Evolutionary conservation across 2,797 vertebrate species (phyloP).

Genomic region (Hyperoplus immaculatus): DNA sequence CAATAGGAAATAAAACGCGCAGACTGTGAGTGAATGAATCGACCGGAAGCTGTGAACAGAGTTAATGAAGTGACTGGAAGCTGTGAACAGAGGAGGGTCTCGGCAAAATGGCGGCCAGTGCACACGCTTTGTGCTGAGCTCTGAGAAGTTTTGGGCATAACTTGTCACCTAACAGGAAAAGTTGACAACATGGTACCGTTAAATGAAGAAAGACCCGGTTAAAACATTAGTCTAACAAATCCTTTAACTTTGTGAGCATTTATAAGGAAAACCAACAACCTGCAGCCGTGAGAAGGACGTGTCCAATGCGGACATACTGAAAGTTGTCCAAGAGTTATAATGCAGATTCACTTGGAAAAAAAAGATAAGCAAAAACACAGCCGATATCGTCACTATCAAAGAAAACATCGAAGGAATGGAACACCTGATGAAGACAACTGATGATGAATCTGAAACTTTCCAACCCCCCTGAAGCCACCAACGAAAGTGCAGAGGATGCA

Average conservation of each 20-base stretch:
- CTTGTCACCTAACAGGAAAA: neutral
- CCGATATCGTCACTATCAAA: neutral
- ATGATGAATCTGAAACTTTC: neutral
- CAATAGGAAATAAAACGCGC: too few relatives aligned
- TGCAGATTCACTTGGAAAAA: neutral
- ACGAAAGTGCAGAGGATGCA: neutral
- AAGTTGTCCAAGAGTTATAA: neutral
- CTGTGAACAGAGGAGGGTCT: too few relatives aligned
- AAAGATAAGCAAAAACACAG: neutral
- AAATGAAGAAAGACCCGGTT: too few relatives aligned
- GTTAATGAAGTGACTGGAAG: too few relatives aligned
- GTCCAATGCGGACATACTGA: neutral
- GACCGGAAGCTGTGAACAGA: too few relatives aligned
- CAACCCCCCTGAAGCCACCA: neutral
- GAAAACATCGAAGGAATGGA: neutral
- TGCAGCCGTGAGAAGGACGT: neutral
- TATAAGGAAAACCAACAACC: too few relatives aligned
- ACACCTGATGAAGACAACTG: neutral
- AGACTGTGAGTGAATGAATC: too few relatives aligned
- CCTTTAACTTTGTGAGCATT: too few relatives aligned
- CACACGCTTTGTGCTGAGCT: neutral
- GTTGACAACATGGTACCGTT: neutral
- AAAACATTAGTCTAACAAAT: too few relatives aligned
- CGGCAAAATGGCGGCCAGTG: neutral
- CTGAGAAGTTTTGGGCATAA: neutral